These are phyloP conservation scores for Moxostoma hubbsi DNA, from an alignment of 2,797 vertebrate species.

Conservation along the genomic window DNA sequence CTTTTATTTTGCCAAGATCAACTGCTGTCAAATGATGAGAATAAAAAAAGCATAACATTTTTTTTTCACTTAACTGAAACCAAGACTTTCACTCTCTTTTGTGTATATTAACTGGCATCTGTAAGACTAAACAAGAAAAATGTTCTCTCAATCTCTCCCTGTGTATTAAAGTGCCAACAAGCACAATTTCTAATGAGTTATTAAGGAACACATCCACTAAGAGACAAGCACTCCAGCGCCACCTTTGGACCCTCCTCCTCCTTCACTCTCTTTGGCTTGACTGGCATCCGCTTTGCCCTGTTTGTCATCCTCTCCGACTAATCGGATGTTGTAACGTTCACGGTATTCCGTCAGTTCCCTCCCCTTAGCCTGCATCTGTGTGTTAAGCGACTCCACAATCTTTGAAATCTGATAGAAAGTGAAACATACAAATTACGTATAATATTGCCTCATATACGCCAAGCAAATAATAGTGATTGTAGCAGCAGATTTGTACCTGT, in stretches of 20 bases:
- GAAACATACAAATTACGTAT: background rate
- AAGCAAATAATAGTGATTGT: background rate
- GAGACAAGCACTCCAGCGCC: slow-evolving; percentile 89
- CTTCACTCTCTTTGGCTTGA: slow-evolving; percentile 75
- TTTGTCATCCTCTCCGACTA: slow-evolving; percentile 86
- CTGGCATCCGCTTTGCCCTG: slow-evolving; percentile 70
- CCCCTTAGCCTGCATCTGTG: slow-evolving; percentile 90
- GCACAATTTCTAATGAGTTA: slow-evolving; percentile 11
- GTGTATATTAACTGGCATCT: background rate
- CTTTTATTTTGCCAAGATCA: background rate
- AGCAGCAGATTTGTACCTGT: slow-evolving; percentile 76
- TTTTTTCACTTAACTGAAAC: background rate
- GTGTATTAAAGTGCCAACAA: background rate
- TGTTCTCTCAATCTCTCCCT: slow-evolving; percentile 28
- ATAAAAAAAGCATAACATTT: slow-evolving; percentile 50
- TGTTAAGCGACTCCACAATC: slow-evolving; percentile 83
- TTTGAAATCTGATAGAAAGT: slow-evolving; percentile 81
- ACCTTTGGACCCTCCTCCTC: slow-evolving; percentile 79
- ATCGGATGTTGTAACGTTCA: slow-evolving; percentile 93
- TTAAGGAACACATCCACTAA: slow-evolving; percentile 62
- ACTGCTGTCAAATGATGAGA: slow-evolving; percentile 8
- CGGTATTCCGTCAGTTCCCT: slow-evolving; percentile 92
- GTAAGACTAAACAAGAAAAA: background rate
- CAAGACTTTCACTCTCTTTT: slow-evolving; percentile 21
- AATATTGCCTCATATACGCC: background rate